Conservation (phyloP, 2,113 vertebrate genomes). For the Petaurus breviceps region DNA sequence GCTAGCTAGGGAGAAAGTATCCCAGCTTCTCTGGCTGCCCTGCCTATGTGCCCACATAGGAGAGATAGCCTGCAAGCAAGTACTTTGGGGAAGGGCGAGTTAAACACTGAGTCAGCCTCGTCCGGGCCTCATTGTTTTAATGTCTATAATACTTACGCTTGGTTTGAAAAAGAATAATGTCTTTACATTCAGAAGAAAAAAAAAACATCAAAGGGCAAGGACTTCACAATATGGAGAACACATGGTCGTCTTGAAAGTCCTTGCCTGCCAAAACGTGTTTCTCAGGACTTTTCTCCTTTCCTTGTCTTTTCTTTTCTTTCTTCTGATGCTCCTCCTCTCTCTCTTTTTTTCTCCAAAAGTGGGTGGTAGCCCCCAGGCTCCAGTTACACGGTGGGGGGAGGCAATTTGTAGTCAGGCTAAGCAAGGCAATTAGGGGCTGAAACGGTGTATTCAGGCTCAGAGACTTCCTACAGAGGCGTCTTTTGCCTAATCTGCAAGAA, state of each 20-base stretch:
- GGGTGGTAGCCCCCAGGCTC: constrained; percentile 53
- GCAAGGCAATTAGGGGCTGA: not conserved
- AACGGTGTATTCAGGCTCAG: not conserved
- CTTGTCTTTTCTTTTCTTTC: constrained; percentile 10
- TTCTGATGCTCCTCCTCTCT: not conserved
- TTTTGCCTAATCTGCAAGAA: not conserved
- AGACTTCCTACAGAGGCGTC: not conserved
- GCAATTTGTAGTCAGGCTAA: not conserved
- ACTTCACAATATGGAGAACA: constrained; percentile 82
- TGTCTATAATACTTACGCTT: constrained; percentile 50
- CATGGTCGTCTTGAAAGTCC: constrained; percentile 74
- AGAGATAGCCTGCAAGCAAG: constrained; percentile 37
- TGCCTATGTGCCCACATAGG: not conserved
- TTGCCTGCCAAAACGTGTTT: constrained; percentile 80
- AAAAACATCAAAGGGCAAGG: constrained; percentile 81
- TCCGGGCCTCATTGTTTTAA: constrained; percentile 59
- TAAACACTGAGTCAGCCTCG: constrained; percentile 23
- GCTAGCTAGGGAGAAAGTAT: not conserved
- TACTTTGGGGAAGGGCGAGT: constrained; percentile 48
- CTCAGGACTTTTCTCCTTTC: constrained; percentile 68
- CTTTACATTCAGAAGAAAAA: constrained; percentile 60
- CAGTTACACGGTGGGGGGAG: constrained; percentile 26
- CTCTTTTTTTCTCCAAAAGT: constrained; percentile 7
- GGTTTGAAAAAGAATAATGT: constrained; percentile 66
- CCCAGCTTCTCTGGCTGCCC: not conserved